Conservation (phyloP, 2,113 vertebrate genomes). For the Nesospiza acunhae region DNA sequence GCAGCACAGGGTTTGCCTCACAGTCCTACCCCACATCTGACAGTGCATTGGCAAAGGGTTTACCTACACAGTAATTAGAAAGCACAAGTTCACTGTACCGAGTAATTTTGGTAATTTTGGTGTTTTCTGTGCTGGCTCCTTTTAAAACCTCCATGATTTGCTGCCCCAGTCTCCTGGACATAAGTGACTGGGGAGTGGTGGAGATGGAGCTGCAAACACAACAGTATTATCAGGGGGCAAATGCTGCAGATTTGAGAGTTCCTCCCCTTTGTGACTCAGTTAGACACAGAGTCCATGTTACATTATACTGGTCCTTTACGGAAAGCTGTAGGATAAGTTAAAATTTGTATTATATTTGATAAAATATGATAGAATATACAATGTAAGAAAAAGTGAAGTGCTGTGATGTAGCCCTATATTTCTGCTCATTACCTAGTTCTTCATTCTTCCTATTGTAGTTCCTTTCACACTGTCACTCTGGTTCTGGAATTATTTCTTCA, state of each 20-base stretch:
- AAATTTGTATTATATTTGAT: neutral
- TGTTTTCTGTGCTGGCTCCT: neutral
- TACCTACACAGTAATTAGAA: neutral
- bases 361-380: neutral
- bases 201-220: neutral
- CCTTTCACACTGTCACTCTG: neutral
- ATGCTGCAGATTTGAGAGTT: neutral
- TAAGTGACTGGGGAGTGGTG: neutral
- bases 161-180: neutral
- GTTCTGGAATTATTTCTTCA: neutral
- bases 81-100: neutral
- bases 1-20: neutral
- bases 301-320: neutral
- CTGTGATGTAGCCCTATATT: neutral
- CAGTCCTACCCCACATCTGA: rapidly evolving
- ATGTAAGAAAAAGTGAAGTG: neutral
- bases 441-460: neutral
- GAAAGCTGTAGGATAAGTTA: neutral
- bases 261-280: neutral
- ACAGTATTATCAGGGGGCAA: rapidly evolving
- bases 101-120: neutral
- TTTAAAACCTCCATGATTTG: neutral
- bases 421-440: neutral
- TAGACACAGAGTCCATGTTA: neutral
- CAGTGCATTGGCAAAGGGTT: neutral